Base-by-base conservation (phyloP, 1,140 invertebrate species). In the Drosophila virilis region DNA sequence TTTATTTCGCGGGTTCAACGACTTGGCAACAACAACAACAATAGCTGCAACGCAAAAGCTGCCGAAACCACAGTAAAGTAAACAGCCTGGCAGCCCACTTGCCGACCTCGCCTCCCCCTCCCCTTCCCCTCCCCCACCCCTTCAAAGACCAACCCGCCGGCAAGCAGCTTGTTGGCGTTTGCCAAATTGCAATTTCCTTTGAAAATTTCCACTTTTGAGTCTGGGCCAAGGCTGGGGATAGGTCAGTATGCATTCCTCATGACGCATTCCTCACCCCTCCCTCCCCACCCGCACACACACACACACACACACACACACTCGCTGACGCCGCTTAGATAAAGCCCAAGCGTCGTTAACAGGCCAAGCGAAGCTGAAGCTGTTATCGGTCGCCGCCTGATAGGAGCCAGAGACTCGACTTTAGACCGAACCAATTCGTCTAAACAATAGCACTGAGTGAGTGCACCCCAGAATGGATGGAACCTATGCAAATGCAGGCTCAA, bases 1-100 rank as follows among this genome's bases (percentile, higher is more conserved):
- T 38, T 52, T 15, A 15, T 67, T 22, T 48, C 28, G 8, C 8
- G 66, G 17, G 67, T 70, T 70, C 67, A 70, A 70, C 22, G 67
- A 70, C 67, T 62, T 62, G 48, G 42, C 40, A 46, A 46, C 42
- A 22, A 33, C 28, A 43, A 35, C 22, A 61, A 50, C 12, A 52
- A n/a, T 22, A 40, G 50, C 46, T 17, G 51, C 52, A 66, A 48
- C 64, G 46, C 55, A 37, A 52, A 35, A 59, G 54, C 32, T 51
- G 58, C 58, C 38, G 61, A 55, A 54, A 37, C 12, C 15, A 10
- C 62, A 35, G 51, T 38, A 55, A 55, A 55, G 12, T 33, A 37
- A 68, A 52, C 10, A 54, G 37, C n/a, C 28, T 17, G 33, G 7
- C 17, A 50, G 8, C 6, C 8, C 38, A 28, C 10, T 2, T 6